Base-by-base conservation (phyloP, 2,113 vertebrate species). In the Argyrosomus japonicus region DNA sequence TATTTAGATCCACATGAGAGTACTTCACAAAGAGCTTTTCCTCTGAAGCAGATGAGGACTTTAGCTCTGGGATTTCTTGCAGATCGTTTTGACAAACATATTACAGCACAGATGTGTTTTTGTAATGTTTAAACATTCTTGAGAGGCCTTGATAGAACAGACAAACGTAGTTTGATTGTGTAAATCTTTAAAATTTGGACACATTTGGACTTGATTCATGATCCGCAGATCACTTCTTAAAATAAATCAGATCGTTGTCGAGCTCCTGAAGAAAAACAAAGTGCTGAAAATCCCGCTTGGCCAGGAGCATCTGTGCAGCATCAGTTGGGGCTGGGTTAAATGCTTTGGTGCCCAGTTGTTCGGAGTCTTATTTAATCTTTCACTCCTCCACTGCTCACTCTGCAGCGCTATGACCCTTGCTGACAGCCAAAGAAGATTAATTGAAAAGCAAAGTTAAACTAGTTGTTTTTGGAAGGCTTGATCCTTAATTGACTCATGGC, bases 401-500 rank as follows among this genome's bases (percentile, higher is more conserved):
- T 51, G 53, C 89, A 77, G 86, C 36, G 1, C 75, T 23, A 2
- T 75, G 84, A 83, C 82, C 88, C 68, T 54, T 11, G 10, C 63
- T 79, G 77, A 63, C 78, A 82, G 68, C 79, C 67, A 79, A 75
- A 88, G 91, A 80, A 83, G 90, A 89, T 93, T 92, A 93, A 90
- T 87, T 91, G 82, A 84, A 84, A 87, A 76, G 83, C 79, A 79
- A 91, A 88, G 80, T 89, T 90, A 88, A 87, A 90, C 81, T 82
- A 86, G 86, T 91, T 92, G 91, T 87, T 93, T 92, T 90, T 85
- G 86, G 85, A 83, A 40, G 67, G 84, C 61, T 92, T 91, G 81
- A 80, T 79, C 21, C 73, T 91, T 94, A 94, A 94, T 93, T 93
- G 93, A 94, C 91, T 90, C 78, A 72, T 82, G 60, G 78, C 70